A percentile compares a stretch with the other conserved stretches of the same genome.
Conservation (phyloP, 2,113 vertebrate species). For the Cynopterus brachyotis region DNA sequence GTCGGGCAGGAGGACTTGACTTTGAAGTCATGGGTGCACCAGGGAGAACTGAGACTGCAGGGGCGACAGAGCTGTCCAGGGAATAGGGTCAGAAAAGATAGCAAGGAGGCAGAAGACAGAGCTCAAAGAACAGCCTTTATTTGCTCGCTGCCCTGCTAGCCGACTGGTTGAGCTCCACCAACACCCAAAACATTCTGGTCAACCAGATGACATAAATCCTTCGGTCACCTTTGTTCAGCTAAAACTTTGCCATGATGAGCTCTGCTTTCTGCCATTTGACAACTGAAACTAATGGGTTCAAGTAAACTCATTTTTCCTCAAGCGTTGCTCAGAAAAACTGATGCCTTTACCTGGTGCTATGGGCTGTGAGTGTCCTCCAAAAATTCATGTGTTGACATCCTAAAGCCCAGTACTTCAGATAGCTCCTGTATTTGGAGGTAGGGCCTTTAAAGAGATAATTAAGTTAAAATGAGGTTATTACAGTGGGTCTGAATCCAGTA, state of each 20-base stretch:
- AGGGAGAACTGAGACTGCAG: neutral
- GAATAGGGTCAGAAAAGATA: neutral
- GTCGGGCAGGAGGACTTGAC: neutral
- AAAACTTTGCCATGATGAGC: neutral
- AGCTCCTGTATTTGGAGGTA: neutral
- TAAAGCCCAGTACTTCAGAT: neutral
- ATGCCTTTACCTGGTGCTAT: neutral
- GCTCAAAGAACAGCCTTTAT: neutral
- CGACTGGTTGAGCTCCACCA: too few relatives aligned
- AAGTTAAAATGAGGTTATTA: neutral
- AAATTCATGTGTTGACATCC: neutral
- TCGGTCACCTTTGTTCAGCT: neutral
- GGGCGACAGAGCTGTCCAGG: neutral
- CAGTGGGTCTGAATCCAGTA: neutral
- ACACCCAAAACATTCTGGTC: neutral
- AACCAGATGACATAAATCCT: neutral
- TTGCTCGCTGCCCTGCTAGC: rapidly evolving
- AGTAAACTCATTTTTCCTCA: neutral
- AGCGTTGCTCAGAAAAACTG: neutral
- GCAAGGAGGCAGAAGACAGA: neutral
- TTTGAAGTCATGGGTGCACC: neutral
- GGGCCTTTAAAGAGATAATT: neutral
- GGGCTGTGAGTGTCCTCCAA: too few relatives aligned
- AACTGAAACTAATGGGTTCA: neutral
- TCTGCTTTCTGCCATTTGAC: neutral